Base-by-base conservation (phyloP, 2,797 vertebrate species). In the Fundulus diaphanus region DNA sequence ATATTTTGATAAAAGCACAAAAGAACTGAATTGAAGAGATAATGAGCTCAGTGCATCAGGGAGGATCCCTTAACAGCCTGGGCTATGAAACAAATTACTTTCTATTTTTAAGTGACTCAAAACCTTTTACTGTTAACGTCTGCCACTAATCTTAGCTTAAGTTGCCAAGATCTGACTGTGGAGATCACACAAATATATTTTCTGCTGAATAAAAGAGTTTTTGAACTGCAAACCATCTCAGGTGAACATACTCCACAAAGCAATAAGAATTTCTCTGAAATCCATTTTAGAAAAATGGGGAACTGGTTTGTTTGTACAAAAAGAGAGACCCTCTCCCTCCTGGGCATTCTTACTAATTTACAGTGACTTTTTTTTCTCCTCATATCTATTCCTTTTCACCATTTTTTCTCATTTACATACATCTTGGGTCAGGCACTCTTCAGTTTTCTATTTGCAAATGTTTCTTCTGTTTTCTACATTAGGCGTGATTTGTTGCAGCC, bases 321-420 rank as follows among this genome's bases (percentile, higher is more conserved):
- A 46, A 16, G 5, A 73, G 33, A 66, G 8, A 40, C 37, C 70
- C 69, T 70, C 73, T 77, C 16, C 69, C 42, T 70, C 61, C 76
- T 63, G 18, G 24, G n/a, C 18, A 52, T 29, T 69, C 20, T 81
- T 44, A 70, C 59, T 85, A 80, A 81, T 86, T 90, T 75, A 82
- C 70, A 1, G 42, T 46, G 40, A 16, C 24, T 35, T n/a, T 6
- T 27, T 37, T 35, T 48, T 35, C 74, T 35, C 3, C 42, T 29
- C 46, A 48, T 49, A 33, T 68, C 7, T 29, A 18, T 68, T 29
- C 29, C 16, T 16, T 31, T 54, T 72, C 49, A 7, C 27, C 57
- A n/a, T 51, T 46, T 51, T 13, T 27, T n/a, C 33, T 22, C 27
- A 2, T 33, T 15, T 76, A 71, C 74, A 56, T 12, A 78, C 72